Percentiles rank a stretch among this genome's conserved stretches.
Conservation (phyloP, 2,888 invertebrate species). For the Leptogaster cylindrica region DNA sequence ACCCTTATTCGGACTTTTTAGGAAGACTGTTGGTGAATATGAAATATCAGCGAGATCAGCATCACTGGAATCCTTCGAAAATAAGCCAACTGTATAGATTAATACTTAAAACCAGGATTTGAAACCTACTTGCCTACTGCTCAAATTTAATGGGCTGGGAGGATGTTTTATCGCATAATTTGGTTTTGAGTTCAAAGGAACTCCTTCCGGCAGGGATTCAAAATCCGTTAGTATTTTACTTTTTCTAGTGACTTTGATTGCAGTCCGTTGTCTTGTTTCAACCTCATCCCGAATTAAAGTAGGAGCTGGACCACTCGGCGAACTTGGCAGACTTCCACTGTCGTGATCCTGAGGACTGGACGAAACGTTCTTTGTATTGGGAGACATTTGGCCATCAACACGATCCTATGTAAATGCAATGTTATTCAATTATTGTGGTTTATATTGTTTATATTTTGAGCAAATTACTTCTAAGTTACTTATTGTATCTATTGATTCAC, state of each 20-base stretch:
- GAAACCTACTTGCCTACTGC: slow-evolving; percentile 54
- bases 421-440: background rate
- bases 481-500: slow-evolving; percentile 46
- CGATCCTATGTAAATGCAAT: slow-evolving; percentile 34
- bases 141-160: slow-evolving; percentile 59
- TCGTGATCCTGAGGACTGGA: slow-evolving; percentile 15
- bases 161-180: slow-evolving; percentile 54
- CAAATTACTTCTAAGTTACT: slow-evolving; percentile 42
- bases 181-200: slow-evolving; percentile 55
- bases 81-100: background rate
- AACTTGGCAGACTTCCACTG: slow-evolving; percentile 29
- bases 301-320: slow-evolving; percentile 39
- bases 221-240: slow-evolving; percentile 54
- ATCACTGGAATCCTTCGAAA: slow-evolving; percentile 56
- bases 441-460: background rate
- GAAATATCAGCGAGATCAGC: slow-evolving; percentile 56
- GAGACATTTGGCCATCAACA: slow-evolving; percentile 41
- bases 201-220: slow-evolving; percentile 60
- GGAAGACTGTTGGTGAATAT: slow-evolving; percentile 63
- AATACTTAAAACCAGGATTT: background rate
- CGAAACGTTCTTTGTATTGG: slow-evolving; percentile 38
- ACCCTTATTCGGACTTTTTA: slow-evolving; percentile 56
- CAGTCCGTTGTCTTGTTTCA: slow-evolving; percentile 42
- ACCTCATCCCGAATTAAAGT: slow-evolving; percentile 41
- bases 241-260: slow-evolving; percentile 48